These are phyloP conservation scores for Synanthedon myopaeformis DNA, from an alignment of 2,888 invertebrate species.

Conservation along the genomic window DNA sequence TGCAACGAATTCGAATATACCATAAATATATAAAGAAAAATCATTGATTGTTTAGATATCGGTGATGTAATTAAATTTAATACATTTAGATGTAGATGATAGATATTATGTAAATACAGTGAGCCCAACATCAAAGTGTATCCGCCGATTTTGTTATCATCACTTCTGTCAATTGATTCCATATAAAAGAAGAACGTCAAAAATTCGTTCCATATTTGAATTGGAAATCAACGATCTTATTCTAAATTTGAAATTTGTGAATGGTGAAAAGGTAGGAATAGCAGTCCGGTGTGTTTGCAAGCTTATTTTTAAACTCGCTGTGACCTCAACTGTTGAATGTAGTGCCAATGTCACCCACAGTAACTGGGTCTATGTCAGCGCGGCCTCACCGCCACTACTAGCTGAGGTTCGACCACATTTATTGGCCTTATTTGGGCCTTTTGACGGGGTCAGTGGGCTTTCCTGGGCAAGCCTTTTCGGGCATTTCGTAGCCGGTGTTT, in stretches of 20 bases:
- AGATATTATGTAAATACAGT: too few species aligned
- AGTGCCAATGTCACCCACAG: conserved; percentile 61
- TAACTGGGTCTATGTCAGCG: conserved; percentile 67
- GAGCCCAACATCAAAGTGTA: too few species aligned
- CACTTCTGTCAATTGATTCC: too few species aligned
- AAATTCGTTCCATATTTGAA: too few species aligned
- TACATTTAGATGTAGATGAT: too few species aligned
- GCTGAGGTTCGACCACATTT: conserved; percentile 26
- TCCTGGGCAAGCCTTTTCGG: conserved; percentile 5
- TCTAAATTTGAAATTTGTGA: conserved; percentile 17
- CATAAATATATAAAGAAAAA: too few species aligned
- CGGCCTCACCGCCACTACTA: conserved; percentile 39
- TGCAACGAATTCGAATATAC: too few species aligned
- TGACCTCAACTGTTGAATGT: conserved; percentile 66
- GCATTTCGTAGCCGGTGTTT: neutral
- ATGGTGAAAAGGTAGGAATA: conserved; percentile 34
- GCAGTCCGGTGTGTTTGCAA: conserved; percentile 19
- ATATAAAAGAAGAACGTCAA: too few species aligned
- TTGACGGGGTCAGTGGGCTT: conserved; percentile 22
- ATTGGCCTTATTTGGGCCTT: conserved; percentile 34
- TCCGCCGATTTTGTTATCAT: too few species aligned
- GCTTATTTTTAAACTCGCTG: conserved; percentile 59
- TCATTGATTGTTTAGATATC: too few species aligned
- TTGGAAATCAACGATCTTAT: neutral
- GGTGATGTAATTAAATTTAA: too few species aligned